Base-by-base conservation (phyloP, 2,888 invertebrate genomes). In the Andrena camellia region DNA sequence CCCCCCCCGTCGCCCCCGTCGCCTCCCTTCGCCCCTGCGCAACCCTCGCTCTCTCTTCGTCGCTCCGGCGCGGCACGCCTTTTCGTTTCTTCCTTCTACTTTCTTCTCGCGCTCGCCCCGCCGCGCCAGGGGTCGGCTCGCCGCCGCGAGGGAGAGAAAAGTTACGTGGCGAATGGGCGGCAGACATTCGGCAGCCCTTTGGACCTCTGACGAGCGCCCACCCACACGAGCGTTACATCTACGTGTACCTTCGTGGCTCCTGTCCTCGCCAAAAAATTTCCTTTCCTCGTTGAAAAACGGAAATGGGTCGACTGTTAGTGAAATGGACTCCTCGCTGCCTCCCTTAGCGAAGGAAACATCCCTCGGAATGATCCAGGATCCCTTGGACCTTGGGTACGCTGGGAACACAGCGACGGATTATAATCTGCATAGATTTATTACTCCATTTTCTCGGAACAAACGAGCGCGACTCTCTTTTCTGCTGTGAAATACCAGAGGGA, bases 141-240 rank as follows among this genome's bases (percentile, higher is more conserved):
- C 54, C 71, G 17, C 2, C 57, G 42, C 54, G 57, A 78, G 84
- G 81, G 81, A 78, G 79, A 81, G 86, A 70, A 87, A 85, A 82
- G 79, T 85, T 85, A 83, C 83, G 87, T 79, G 66, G 57, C 74
- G 73, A 63, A 63, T 76, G 67, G 71, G 31, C 69, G 74, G 67
- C 78, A 81, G 77, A 79, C 80, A 78, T 86, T 85, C 83, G 84
- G 70, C 83, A 69, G 83, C 71, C 83, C 86, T 86, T 86, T 78
- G 75, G 69, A 73, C 73, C 78, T 68, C 63, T 74, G 71, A 71
- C 71, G 81, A 78, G 81, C 70, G 57, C 26, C 78, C 76, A 67
- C 62, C 83, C 63, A 57, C 52, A 48, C 76, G 57, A 63, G 31
- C 69, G 76, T 62, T 71, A 78, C 62, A 84, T 70, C 83, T 23